A percentile compares a stretch with the other conserved stretches of the same genome.
Conservation (phyloP, 2,888 invertebrate genomes). For the Morpho helenor region DNA sequence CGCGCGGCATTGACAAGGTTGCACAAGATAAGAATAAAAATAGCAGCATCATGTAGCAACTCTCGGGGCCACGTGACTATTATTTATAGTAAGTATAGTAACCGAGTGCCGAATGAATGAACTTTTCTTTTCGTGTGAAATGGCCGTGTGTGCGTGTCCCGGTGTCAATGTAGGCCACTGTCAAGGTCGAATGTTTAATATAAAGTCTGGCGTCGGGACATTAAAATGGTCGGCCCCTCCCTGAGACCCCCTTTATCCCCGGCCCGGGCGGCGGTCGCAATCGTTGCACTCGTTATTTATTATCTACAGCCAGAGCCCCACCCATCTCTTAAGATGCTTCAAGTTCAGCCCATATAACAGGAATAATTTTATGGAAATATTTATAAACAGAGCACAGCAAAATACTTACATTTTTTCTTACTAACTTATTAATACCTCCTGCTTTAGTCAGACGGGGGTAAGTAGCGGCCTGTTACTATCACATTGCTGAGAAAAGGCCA, state of each 20-base stretch:
- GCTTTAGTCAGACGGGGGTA: too few species aligned
- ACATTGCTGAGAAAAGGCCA: too few species aligned
- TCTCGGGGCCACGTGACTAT: slow-evolving; percentile 58
- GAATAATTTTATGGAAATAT: too few species aligned
- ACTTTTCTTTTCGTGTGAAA: slow-evolving; percentile 73
- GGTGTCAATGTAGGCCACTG: slow-evolving; percentile 77
- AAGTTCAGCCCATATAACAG: slow-evolving; percentile 14
- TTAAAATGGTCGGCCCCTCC: slow-evolving; percentile 77
- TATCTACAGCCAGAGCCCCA: slow-evolving; percentile 66
- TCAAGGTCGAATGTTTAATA: slow-evolving; percentile 79
- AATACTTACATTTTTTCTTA: too few species aligned
- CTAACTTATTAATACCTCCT: too few species aligned
- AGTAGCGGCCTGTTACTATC: too few species aligned
- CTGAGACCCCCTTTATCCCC: slow-evolving; percentile 63
- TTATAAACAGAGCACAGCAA: too few species aligned
- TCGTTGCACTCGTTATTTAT: slow-evolving; percentile 79
- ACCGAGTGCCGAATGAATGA: slow-evolving; percentile 66
- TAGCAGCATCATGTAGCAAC: slow-evolving; percentile 22
- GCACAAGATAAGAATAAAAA: slow-evolving; percentile 28
- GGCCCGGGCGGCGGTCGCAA: slow-evolving; percentile 66
- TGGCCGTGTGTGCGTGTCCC: slow-evolving; percentile 74
- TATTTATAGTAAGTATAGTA: slow-evolving; percentile 54
- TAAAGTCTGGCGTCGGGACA: slow-evolving; percentile 78
- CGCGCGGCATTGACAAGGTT: slow-evolving; percentile 33
- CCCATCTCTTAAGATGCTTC: slow-evolving; percentile 27